phyloP scores from a whole-genome alignment of 1,140 invertebrate genomes.

The Thaumatotibia leucotreta region DNA sequence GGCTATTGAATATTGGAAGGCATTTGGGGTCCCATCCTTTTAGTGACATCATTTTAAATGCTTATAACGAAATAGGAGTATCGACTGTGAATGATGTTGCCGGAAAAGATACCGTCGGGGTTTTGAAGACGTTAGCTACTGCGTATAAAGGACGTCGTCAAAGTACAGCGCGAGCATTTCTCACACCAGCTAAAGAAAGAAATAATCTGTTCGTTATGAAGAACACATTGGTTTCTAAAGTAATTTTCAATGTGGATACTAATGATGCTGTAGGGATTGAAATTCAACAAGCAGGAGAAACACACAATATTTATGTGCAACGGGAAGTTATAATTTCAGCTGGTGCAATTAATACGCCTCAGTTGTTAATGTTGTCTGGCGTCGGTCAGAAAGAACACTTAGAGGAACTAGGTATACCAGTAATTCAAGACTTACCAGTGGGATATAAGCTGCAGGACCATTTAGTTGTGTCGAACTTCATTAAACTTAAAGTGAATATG shows the following conservation, averaged over 20 bases:
- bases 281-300: slow-evolving; percentile 28
- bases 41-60: slow-evolving; percentile 15
- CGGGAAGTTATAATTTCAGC: slow-evolving; percentile 71
- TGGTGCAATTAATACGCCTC: slow-evolving; percentile 64
- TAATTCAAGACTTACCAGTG: slow-evolving; percentile 78
- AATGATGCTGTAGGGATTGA: slow-evolving; percentile 26
- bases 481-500: slow-evolving; percentile 81
- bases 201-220: slow-evolving; percentile 81
- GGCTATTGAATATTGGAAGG: neutral
- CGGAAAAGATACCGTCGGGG: neutral
- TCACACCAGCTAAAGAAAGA: slow-evolving; percentile 70
- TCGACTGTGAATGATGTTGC: neutral
- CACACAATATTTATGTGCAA: slow-evolving; percentile 30
- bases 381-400: slow-evolving; percentile 41
- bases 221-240: slow-evolving; percentile 65
- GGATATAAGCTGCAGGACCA: slow-evolving; percentile 82
- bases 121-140: neutral
- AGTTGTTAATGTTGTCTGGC: slow-evolving; percentile 50
- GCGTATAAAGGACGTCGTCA: neutral
- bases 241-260: slow-evolving; percentile 24
- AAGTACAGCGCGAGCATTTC: slow-evolving; percentile 11
- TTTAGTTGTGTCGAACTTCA: slow-evolving; percentile 84
- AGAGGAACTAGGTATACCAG: slow-evolving; percentile 47
- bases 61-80: slow-evolving; percentile 9
- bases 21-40: slow-evolving; percentile 1